These are phyloP conservation scores for Helicoverpa armigera DNA, from an alignment of 1,140 invertebrate genomes.

Conservation along the genomic window DNA sequence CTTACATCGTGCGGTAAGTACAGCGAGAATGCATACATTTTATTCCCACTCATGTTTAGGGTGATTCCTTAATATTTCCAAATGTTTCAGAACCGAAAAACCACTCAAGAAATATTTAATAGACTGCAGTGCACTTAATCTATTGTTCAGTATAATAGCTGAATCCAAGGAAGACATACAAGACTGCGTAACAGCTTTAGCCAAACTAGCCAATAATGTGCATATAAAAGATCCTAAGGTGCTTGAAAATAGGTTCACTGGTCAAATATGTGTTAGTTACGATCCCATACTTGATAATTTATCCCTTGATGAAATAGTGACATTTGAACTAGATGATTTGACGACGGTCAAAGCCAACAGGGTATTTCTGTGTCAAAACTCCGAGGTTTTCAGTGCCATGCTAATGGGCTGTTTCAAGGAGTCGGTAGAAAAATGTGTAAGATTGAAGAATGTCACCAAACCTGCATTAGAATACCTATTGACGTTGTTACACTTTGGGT, in stretches of 20 bases:
- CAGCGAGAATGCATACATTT: slow-evolving; percentile 9
- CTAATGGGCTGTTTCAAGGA: slow-evolving; percentile 90
- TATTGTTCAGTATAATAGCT: slow-evolving; percentile 72
- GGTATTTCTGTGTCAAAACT: slow-evolving; percentile 88
- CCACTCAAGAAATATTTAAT: slow-evolving; percentile 81
- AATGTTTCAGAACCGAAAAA: slow-evolving; percentile 75
- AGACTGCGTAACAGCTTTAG: slow-evolving; percentile 80
- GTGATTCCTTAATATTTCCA: background rate
- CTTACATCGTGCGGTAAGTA: slow-evolving; percentile 86
- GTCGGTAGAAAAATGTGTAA: slow-evolving; percentile 87
- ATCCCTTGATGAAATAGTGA: slow-evolving; percentile 83
- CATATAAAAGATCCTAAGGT: slow-evolving; percentile 84
- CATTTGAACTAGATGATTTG: slow-evolving; percentile 89
- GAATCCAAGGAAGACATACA: slow-evolving; percentile 78
- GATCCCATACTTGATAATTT: slow-evolving; percentile 79
- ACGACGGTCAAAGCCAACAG: slow-evolving; percentile 88
- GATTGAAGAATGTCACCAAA: slow-evolving; percentile 87
- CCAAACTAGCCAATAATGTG: slow-evolving; percentile 80
- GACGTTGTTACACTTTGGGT: slow-evolving; percentile 84
- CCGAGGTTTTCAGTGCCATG: slow-evolving; percentile 89
- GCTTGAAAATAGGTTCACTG: slow-evolving; percentile 79
- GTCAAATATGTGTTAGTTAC: slow-evolving; percentile 71
- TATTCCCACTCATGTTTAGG: background rate
- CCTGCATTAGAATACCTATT: slow-evolving; percentile 87
- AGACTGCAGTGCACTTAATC: slow-evolving; percentile 78